phyloP scores from a whole-genome alignment of 2,888 invertebrate genomes.

The Drosophila vallismaia region DNA sequence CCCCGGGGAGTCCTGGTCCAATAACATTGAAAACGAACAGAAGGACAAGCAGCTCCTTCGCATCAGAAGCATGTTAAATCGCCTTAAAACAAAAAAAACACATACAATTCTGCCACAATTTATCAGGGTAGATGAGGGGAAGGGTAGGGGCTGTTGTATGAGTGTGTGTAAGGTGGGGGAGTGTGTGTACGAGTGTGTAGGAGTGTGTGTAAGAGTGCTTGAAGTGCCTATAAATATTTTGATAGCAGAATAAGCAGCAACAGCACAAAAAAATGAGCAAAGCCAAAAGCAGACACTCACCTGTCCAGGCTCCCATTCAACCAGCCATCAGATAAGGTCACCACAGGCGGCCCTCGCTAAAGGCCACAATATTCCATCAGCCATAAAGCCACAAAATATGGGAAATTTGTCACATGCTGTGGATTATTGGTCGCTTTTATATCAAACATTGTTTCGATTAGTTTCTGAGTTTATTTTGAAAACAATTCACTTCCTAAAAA shows the following conservation, averaged over 20 bases:
- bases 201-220: constrained; percentile 13
- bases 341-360: constrained; percentile 16
- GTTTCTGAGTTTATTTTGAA: too few species aligned
- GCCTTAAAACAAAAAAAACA: constrained; percentile 34
- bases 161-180: constrained; percentile 9
- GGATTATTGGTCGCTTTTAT: too few species aligned
- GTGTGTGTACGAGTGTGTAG: constrained; percentile 6
- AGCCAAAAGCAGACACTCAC: constrained; percentile 59
- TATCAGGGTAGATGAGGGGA: constrained; percentile 14
- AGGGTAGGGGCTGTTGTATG: constrained; percentile 8
- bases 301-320: constrained; percentile 45
- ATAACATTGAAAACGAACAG: constrained; percentile 5
- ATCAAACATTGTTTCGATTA: too few species aligned
- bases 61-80: constrained; percentile 48
- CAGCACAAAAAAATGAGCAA: constrained; percentile 32
- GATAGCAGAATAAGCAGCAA: constrained; percentile 43
- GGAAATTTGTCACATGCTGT: not conserved
- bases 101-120: constrained; percentile 46
- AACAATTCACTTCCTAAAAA: too few species aligned
- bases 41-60: constrained; percentile 22
- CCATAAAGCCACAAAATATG: not conserved
- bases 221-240: constrained; percentile 69
- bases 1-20: constrained; percentile 2
- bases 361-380: too few species aligned
- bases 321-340: constrained; percentile 28